A percentile compares a stretch with the other conserved stretches of the same genome.
phyloP scores from a whole-genome alignment of 2,113 vertebrate genomes.

The Ciconia maguari region DNA sequence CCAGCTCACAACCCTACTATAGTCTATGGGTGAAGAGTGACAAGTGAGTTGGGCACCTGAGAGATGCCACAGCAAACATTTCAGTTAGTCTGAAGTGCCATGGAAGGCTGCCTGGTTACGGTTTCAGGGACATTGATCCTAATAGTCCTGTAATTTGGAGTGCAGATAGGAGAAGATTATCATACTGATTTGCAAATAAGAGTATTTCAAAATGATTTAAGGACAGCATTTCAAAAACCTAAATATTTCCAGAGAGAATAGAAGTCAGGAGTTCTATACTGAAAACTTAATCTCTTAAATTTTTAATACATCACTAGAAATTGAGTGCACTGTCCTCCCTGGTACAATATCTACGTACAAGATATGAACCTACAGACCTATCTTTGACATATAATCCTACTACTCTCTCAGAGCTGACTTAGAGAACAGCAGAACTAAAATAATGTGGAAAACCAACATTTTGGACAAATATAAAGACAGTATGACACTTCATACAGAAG shows the following conservation, averaged over 20 bases:
- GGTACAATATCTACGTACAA: background rate
- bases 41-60: background rate
- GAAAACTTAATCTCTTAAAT: background rate
- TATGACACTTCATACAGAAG: background rate
- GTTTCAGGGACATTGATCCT: background rate
- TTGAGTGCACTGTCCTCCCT: background rate
- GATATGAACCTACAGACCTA: background rate
- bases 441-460: background rate
- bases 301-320: background rate
- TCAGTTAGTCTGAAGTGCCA: background rate
- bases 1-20: background rate
- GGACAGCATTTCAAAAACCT: background rate
- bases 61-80: background rate
- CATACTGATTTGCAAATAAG: background rate
- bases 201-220: background rate
- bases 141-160: background rate
- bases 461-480: background rate
- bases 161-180: background rate
- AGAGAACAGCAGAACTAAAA: background rate
- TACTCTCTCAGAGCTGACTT: background rate
- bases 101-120: background rate
- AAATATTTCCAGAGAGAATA: background rate
- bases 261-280: background rate
- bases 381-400: background rate
- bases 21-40: background rate